phyloP scores from a whole-genome alignment of 1,140 invertebrate genomes.

The Episyrphus balteatus region DNA sequence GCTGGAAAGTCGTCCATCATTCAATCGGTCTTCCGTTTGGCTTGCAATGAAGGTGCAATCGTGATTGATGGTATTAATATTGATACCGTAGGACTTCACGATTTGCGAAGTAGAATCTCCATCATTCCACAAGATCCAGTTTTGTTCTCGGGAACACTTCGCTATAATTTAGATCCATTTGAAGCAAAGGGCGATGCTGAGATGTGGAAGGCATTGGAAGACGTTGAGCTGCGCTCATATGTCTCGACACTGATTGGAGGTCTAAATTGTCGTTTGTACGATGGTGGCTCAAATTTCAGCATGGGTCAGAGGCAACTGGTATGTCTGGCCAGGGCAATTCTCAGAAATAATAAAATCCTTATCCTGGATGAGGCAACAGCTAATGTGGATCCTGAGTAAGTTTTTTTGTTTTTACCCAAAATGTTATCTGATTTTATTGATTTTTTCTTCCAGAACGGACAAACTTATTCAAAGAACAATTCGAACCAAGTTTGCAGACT shows the following conservation, averaged over 20 bases:
- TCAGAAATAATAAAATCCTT: slow-evolving; percentile 63
- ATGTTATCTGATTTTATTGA: not conserved
- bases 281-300: slow-evolving; percentile 60
- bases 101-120: slow-evolving; percentile 56
- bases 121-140: slow-evolving; percentile 74
- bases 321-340: slow-evolving; percentile 63
- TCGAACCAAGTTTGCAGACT: slow-evolving; percentile 54
- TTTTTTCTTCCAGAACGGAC: slow-evolving; percentile 45
- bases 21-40: slow-evolving; percentile 66
- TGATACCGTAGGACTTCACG: slow-evolving; percentile 45
- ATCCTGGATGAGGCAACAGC: slow-evolving; percentile 69
- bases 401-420: slow-evolving; percentile 6
- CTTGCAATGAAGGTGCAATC: slow-evolving; percentile 49
- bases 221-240: slow-evolving; percentile 60
- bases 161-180: slow-evolving; percentile 74
- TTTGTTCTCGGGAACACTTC: slow-evolving; percentile 61
- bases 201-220: slow-evolving; percentile 73
- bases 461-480: slow-evolving; percentile 56
- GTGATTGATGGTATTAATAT: slow-evolving; percentile 50
- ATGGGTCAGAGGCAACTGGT: slow-evolving; percentile 70
- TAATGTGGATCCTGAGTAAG: slow-evolving; percentile 56
- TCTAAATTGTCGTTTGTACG: slow-evolving; percentile 50
- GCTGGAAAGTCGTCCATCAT: slow-evolving; percentile 88
- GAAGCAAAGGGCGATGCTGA: slow-evolving; percentile 58
- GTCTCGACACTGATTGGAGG: slow-evolving; percentile 44